Evolutionary conservation across 2,113 vertebrate genomes (phyloP), one percentile per base, ranked within the genome.

Genomic region (Gavialis gangeticus): DNA sequence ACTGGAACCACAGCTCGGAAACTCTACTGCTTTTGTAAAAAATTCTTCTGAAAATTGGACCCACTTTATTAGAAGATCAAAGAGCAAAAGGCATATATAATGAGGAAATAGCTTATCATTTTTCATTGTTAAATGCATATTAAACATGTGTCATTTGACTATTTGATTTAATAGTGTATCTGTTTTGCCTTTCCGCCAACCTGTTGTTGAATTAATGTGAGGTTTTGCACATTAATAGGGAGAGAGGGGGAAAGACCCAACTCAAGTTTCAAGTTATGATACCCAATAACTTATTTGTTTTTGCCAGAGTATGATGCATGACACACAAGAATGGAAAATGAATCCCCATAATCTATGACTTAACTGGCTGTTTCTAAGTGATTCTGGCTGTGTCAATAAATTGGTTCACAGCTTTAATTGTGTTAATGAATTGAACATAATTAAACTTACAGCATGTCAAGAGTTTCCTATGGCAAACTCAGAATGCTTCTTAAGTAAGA

Each of bases 341-440:
- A 95, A 84, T 88, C 76, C 92, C 81, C n/a, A 18, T 89, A 95
- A 96, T 97, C 97, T 97, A 91, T 95, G 97, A 97, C 96, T 97
- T 97, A 46, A 94, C 95, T 97, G 97, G 93, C 91, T 96, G 91
- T 97, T 98, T 94, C 96, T 97, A 97, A 98, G 97, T 93, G 95
- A 97, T 97, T 97, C 97, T 97, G 97, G 94, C 97, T 98, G 87
- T 97, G 97, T 97, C 97, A 15, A 98, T 98, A 98, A 94, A 98
- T 97, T 96, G 97, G 97, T 98, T 98, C 97, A 96, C 97, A 97
- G 96, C 96, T 97, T 95, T 98, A 98, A 98, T 97, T 97, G 97
- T 98, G 97, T 97, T 98, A 98, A 98, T 98, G 97, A 98, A 98
- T 98, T 98, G 97, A 98, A 97, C 98, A 97, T 98, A 97, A 98